Evolutionary conservation across 2,113 vertebrate genomes (phyloP), one percentile per base, ranked within the genome.

Genomic region (Hiodon tergisus): DNA sequence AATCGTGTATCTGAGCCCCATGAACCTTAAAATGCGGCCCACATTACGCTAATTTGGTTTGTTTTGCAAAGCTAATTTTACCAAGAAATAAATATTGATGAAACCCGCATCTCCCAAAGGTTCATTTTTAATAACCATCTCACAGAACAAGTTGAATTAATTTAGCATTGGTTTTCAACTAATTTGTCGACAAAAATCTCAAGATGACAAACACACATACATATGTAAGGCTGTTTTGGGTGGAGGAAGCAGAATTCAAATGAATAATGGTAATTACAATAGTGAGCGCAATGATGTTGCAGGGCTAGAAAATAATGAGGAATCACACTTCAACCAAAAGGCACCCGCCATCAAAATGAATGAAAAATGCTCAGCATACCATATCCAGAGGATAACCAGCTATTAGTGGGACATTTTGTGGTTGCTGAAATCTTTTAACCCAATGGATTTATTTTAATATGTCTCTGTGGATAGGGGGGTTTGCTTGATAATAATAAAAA

Each of bases 141-240:
- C 75, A 50, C 17, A 69, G 81, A 78, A 74, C 69, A 71, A 74
- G 75, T 81, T 58, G 67, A 74, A 77, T 77, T 81, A 76, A 70
- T 81, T 83, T 66, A 51, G 62, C 84, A n/a, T 78, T 82, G 82
- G 83, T 67, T 59, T 72, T 72, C 69, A 83, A 81, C 83, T 58
- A 71, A 83, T 87, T 85, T 87, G 84, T 85, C 83, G 79, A 82
- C 76, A 52, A 67, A 81, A 83, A 77, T 81, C 83, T 83, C 78
- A 53, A 74, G 84, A 84, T 72, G 76, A 81, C 66, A 77, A 82
- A 70, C 78, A 77, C 68, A 85, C 79, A 82, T 69, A 54, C 7
- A 11, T 14, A 8, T 51, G 52, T 80, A 74, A 69, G 73, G 76
- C 62, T 73, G 53, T 50, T 69, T 55, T 51, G 65, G 50, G 63